These are phyloP conservation scores for Anthopleura xanthogrammica DNA, from an alignment of 92 coral and sea anemone species.

Conservation along the genomic window DNA sequence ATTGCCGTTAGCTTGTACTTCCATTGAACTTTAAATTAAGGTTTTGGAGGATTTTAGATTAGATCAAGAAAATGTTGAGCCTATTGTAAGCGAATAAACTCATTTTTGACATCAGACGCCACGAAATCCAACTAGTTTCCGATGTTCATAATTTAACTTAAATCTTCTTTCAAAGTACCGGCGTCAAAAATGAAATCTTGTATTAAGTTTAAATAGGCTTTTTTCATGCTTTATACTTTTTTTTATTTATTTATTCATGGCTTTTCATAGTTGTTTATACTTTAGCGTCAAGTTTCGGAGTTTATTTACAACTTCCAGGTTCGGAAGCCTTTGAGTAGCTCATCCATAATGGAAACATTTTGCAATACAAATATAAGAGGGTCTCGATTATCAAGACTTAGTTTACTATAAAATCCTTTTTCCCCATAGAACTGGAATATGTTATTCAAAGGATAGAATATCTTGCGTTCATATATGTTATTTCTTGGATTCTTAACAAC, in stretches of 20 bases:
- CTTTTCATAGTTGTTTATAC: not conserved
- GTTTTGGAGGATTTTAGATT: not conserved
- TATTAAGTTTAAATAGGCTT: not conserved
- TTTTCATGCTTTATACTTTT: not conserved
- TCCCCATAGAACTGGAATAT: not conserved
- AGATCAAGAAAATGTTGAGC: not conserved
- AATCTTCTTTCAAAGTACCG: not conserved
- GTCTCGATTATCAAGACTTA: not conserved
- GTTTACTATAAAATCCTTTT: not conserved
- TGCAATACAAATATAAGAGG: not conserved
- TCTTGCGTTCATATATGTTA: not conserved
- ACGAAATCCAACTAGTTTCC: not conserved
- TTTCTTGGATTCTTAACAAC: not conserved
- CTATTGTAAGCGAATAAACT: not conserved
- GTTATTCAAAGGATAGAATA: not conserved
- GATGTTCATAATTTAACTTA: not conserved
- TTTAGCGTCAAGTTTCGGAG: not conserved
- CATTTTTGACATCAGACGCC: not conserved
- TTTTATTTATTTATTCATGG: constrained; percentile 1
- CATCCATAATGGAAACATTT: not conserved
- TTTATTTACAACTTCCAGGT: not conserved
- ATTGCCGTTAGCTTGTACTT: not conserved
- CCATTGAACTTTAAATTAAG: not conserved
- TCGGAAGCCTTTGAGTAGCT: not conserved
- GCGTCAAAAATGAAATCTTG: not conserved